A percentile compares a stretch with the other conserved stretches of the same genome.
These are phyloP conservation scores for Ormyrus nitidulus DNA, from an alignment of 2,888 invertebrate genomes.

Conservation along the genomic window DNA sequence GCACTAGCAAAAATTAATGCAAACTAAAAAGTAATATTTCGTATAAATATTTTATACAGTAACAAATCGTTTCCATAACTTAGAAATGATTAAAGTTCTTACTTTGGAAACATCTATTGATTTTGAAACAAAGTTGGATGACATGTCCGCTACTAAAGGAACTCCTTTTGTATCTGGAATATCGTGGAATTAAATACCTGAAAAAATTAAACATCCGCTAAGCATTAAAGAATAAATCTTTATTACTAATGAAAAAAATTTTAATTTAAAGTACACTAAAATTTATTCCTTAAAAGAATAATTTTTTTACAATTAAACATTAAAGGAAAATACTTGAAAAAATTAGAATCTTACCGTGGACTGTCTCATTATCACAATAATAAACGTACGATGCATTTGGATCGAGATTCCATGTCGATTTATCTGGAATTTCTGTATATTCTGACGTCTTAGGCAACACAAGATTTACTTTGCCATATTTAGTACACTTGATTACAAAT, in stretches of 20 bases:
- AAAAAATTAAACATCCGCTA: background rate
- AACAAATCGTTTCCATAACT: slow-evolving; percentile 8
- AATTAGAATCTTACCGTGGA: slow-evolving; percentile 88
- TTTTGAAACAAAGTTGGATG: slow-evolving; percentile 95
- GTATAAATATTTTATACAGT: slow-evolving; percentile 4
- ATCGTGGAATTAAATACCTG: slow-evolving; percentile 90
- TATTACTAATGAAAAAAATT: too few species aligned
- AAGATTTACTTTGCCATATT: slow-evolving; percentile 93
- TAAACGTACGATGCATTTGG: slow-evolving; percentile 96
- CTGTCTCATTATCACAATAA: slow-evolving; percentile 98
- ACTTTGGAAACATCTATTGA: slow-evolving; percentile 93
- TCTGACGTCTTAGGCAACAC: slow-evolving; percentile 86
- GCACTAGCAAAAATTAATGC: slow-evolving; percentile 97
- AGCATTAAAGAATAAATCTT: too few species aligned
- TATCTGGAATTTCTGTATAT: slow-evolving; percentile 86
- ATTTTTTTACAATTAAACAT: too few species aligned
- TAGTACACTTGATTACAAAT: slow-evolving; percentile 72
- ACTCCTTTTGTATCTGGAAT: slow-evolving; percentile 89
- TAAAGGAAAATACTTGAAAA: too few species aligned
- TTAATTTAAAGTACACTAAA: too few species aligned
- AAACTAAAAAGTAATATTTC: slow-evolving; percentile 84
- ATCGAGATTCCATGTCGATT: slow-evolving; percentile 87
- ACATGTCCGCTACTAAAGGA: slow-evolving; percentile 97
- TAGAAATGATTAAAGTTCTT: too few species aligned
- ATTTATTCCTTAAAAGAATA: too few species aligned